Percentiles rank a stretch among this genome's conserved stretches.
phyloP scores from a whole-genome alignment of 1,140 invertebrate genomes.

The Epicauta chinensis region DNA sequence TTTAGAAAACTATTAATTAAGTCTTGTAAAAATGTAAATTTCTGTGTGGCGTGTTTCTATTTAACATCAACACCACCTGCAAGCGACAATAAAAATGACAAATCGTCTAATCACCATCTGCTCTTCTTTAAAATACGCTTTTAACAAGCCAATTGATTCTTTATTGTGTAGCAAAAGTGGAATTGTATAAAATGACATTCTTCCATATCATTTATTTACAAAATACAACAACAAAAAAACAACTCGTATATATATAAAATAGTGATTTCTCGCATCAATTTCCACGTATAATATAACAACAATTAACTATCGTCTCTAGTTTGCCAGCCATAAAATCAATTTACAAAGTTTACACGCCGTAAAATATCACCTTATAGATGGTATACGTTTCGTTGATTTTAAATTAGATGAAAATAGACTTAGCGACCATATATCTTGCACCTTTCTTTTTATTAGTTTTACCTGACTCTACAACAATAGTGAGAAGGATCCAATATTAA shows the following conservation, averaged over 20 bases:
- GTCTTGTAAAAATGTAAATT: conserved; percentile 14
- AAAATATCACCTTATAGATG: conserved; percentile 8
- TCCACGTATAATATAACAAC: too few species aligned
- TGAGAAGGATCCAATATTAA: not conserved
- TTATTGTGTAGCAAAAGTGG: too few species aligned
- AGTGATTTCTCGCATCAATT: too few species aligned
- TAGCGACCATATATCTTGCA: too few species aligned
- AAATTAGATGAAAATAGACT: conserved; percentile 18
- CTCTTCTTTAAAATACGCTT: not conserved
- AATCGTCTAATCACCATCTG: conserved; percentile 14
- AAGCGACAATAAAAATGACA: conserved; percentile 15
- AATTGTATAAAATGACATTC: too few species aligned
- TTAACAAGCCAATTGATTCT: too few species aligned
- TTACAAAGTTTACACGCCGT: conserved; percentile 21
- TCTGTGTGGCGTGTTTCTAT: conserved; percentile 9
- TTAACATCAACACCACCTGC: conserved; percentile 14
- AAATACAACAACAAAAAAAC: too few species aligned
- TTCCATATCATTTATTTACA: too few species aligned
- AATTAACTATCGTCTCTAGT: not conserved
- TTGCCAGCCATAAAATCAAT: conserved; percentile 17
- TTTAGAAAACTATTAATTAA: conserved; percentile 9
- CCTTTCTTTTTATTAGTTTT: not conserved
- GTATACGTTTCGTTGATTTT: conserved; percentile 4
- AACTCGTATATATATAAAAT: too few species aligned
- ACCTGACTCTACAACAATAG: not conserved